phyloP scores from a whole-genome alignment of 2,888 invertebrate genomes.

The Tyria jacobaeae region DNA sequence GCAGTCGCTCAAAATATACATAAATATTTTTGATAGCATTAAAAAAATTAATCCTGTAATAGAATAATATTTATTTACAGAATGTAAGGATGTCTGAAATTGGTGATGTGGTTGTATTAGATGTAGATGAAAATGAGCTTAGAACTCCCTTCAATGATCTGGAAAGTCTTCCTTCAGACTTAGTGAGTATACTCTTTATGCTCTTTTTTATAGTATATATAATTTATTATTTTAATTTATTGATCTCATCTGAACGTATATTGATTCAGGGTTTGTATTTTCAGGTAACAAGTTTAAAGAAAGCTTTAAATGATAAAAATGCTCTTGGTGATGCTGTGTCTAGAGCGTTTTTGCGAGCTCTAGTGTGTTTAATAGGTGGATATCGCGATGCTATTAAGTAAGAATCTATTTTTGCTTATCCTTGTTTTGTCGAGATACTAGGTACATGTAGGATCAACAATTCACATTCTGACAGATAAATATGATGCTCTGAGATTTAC shows the following conservation, averaged over 20 bases:
- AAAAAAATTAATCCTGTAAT: not conserved
- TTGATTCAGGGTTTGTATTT: slow-evolving; percentile 28
- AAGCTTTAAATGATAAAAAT: slow-evolving; percentile 91
- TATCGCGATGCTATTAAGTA: slow-evolving; percentile 95
- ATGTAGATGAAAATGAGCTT: slow-evolving; percentile 96
- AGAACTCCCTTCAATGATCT: slow-evolving; percentile 96
- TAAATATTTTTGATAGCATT: not conserved
- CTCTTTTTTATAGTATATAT: not conserved
- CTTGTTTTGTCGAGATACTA: not conserved
- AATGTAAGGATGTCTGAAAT: slow-evolving; percentile 93
- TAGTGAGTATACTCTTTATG: slow-evolving; percentile 88
- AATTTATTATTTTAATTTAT: no score
- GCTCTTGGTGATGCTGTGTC: slow-evolving; percentile 97
- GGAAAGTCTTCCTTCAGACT: slow-evolving; percentile 95
- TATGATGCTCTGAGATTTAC: no score
- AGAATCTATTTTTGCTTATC: slow-evolving; percentile 30
- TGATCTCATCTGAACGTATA: not conserved
- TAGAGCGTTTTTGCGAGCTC: slow-evolving; percentile 95
- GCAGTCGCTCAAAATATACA: no score
- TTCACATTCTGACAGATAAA: no score
- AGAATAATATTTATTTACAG: slow-evolving; percentile 78
- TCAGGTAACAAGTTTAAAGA: slow-evolving; percentile 91
- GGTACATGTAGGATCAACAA: no score
- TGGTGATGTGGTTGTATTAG: slow-evolving; percentile 97
- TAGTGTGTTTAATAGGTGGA: slow-evolving; percentile 97